phyloP scores from a whole-genome alignment of 2,797 vertebrate genomes.

The Clamator glandarius region DNA sequence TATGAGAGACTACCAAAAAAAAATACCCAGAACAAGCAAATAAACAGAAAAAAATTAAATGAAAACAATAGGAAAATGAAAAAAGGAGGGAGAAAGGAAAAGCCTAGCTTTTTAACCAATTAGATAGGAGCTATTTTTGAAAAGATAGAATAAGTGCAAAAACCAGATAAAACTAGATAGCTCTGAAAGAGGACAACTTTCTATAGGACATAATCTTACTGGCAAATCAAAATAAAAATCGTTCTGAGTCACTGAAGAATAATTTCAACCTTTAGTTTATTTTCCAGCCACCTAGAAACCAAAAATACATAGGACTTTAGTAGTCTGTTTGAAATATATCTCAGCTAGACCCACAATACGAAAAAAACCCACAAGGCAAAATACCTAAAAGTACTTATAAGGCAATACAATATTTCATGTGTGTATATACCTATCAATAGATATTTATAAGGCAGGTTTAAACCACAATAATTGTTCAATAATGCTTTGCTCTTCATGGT shows the following conservation, averaged over 20 bases:
- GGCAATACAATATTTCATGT: not conserved
- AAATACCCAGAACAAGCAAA: not conserved
- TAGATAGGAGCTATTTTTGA: not conserved
- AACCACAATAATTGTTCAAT: not conserved
- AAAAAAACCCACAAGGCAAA: not conserved
- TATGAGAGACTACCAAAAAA: not conserved
- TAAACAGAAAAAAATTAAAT: too few relatives aligned
- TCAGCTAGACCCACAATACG: not conserved
- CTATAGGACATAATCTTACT: slow-evolving; percentile 48
- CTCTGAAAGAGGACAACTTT: slow-evolving; percentile 41
- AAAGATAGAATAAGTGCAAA: not conserved
- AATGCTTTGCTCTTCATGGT: not conserved
- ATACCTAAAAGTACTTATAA: not conserved
- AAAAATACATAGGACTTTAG: not conserved
- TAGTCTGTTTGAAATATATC: not conserved
- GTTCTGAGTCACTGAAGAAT: slow-evolving; percentile 24
- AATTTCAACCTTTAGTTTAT: slow-evolving; percentile 43
- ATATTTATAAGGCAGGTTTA: not conserved
- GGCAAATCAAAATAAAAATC: slow-evolving; percentile 60
- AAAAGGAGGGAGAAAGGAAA: not conserved
- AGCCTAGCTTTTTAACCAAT: not conserved
- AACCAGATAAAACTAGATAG: not conserved
- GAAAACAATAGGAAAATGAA: too few relatives aligned
- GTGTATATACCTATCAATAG: not conserved
- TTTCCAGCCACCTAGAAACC: not conserved